Evolutionary conservation across 2,113 vertebrate species (phyloP), one percentile per base, ranked within the genome.

Genomic region (Tetrao urogallus): DNA sequence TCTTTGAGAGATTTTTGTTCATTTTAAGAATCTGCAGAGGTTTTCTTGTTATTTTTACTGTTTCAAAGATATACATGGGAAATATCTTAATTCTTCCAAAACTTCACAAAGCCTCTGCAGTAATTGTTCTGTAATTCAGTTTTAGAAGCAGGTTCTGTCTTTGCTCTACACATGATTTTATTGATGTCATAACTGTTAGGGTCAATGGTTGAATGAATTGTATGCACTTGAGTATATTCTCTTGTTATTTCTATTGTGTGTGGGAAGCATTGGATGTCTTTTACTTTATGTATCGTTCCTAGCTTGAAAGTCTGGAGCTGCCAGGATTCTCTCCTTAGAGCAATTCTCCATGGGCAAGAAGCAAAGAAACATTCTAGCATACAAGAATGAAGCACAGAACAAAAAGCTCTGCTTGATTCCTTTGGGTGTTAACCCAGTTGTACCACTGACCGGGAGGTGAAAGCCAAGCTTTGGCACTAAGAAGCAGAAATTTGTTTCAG

Each of bases 101-200:
- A 73, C 40, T 16, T 65, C 43, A 32, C 9, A 11, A 34, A 47
- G 7, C 8, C 3, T 79, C 20, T 58, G 9, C 43, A 43, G 30
- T 43, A 74, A 38, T 76, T 2, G 10, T 28, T 9, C 69, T 1
- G 1, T 22, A 60, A 36, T 38, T 60, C 6, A 38, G 11, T 10
- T 50, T 4, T 72, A 69, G 42, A 75, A 72, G 16, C 5, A n/a
- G 9, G 1, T 0, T 0, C 2, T 32, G 52, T 17, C 43, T 73
- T 52, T 11, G 7, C 40, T 42, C 27, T 69, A 6, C 1, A 8
- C 6, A 3, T 0, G 11, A 11, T 50, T 50, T 71, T 18, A 61
- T 57, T 30, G 3, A 25, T 2, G 3, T 30, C 43, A 32, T 0
- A 0, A 0, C 5, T 34, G 7, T 45, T 61, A 36, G 10, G n/a